Percentiles rank a stretch among this genome's conserved stretches.
phyloP scores from a whole-genome alignment of 2,888 invertebrate genomes.

The Pseudococcus longispinus region DNA sequence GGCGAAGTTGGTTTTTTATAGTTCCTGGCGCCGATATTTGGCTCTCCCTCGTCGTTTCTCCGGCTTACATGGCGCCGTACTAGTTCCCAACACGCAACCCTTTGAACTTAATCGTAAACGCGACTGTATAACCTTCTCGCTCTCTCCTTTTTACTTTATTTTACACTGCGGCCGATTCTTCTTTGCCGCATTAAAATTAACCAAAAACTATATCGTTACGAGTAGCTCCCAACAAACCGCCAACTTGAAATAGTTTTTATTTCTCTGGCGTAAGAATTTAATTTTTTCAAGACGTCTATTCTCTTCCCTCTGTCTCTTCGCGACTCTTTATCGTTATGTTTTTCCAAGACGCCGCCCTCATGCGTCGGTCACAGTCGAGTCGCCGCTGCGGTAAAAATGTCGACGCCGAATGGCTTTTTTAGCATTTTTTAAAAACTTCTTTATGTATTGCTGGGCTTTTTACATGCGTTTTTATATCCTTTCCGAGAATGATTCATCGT shows the following conservation, averaged over 20 bases:
- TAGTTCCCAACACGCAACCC: conserved; percentile 54
- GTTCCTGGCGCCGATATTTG: conserved; percentile 50
- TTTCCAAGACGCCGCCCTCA: not conserved
- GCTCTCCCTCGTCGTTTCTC: conserved; percentile 30
- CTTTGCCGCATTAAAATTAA: conserved; percentile 33
- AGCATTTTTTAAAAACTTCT: too few relatives aligned
- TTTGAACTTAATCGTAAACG: conserved; percentile 53
- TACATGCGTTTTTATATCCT: too few relatives aligned
- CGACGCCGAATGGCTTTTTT: too few relatives aligned
- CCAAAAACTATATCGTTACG: conserved; percentile 13
- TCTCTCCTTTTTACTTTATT: not conserved
- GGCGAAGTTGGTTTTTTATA: conserved; percentile 44
- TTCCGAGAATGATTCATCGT: too few relatives aligned
- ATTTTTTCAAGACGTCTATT: not conserved
- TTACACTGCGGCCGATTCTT: not conserved
- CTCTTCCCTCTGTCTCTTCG: not conserved
- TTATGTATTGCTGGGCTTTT: too few relatives aligned
- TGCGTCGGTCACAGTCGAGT: too few relatives aligned
- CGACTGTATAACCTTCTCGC: conserved; percentile 37
- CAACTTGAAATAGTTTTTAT: not conserved
- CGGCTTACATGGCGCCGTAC: conserved; percentile 45
- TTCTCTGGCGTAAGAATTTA: not conserved
- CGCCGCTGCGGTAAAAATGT: too few relatives aligned
- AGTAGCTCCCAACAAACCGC: not conserved
- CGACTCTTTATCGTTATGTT: not conserved